Percentiles rank a stretch among this genome's conserved stretches.
phyloP scores from a whole-genome alignment of 1,140 invertebrate species.

The Protaetia brevitarsis region DNA sequence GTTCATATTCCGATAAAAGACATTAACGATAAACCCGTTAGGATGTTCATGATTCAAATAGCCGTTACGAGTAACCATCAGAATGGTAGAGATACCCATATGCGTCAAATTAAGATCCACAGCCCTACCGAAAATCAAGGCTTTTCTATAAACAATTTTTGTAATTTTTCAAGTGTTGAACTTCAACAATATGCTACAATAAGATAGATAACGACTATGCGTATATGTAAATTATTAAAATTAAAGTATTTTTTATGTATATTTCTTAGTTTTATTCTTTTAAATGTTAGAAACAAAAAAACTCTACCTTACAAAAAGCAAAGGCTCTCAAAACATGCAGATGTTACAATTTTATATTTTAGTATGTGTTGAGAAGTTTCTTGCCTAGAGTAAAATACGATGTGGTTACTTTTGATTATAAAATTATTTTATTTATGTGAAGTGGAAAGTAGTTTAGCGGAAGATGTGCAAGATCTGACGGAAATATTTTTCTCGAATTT shows the following conservation, averaged over 20 bases:
- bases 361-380: too few relatives aligned
- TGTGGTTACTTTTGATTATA: background rate
- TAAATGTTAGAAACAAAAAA: too few relatives aligned
- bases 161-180: constrained; percentile 76
- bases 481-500: constrained; percentile 39
- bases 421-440: background rate
- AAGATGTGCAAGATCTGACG: constrained; percentile 31
- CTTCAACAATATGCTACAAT: constrained; percentile 78
- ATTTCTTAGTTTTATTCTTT: background rate
- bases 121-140: constrained; percentile 81
- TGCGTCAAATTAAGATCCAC: constrained; percentile 95
- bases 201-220: constrained; percentile 52
- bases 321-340: too few relatives aligned
- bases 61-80: constrained; percentile 98
- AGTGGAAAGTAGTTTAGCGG: background rate
- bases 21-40: constrained; percentile 79
- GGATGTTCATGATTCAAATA: constrained; percentile 96
- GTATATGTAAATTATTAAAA: constrained; percentile 2
- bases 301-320: too few relatives aligned
- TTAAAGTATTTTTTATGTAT: background rate
- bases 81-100: constrained; percentile 96
- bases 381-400: background rate
- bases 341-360: too few relatives aligned
- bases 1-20: constrained; percentile 90
- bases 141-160: constrained; percentile 68